Conservation (phyloP, 2,888 invertebrate genomes). For the Drosophila meridionalis region DNA sequence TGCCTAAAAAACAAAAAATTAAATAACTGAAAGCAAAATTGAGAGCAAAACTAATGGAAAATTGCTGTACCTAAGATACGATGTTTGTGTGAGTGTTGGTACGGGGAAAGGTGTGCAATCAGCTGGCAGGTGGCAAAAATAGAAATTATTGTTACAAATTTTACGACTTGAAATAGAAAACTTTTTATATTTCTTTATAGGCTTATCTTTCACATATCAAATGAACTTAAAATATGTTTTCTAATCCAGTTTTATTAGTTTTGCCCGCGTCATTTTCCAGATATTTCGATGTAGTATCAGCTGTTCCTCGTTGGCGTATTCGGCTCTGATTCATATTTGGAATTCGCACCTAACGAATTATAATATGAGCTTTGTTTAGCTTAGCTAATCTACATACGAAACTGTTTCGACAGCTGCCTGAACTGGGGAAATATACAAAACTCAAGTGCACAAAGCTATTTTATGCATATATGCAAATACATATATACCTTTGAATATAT, state of each 20-base stretch:
- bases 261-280: slow-evolving; percentile 15
- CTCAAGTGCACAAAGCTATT: slow-evolving; percentile 20
- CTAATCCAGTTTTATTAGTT: slow-evolving; percentile 1
- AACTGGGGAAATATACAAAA: slow-evolving; percentile 8
- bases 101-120: neutral
- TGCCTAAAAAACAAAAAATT: slow-evolving; percentile 34
- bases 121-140: slow-evolving; percentile 1
- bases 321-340: slow-evolving; percentile 45
- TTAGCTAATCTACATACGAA: slow-evolving; percentile 37
- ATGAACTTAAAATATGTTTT: slow-evolving; percentile 9
- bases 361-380: slow-evolving; percentile 16
- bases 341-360: slow-evolving; percentile 31
- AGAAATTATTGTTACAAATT: neutral
- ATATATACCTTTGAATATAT: neutral
- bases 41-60: slow-evolving; percentile 76
- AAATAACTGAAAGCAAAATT: slow-evolving; percentile 61
- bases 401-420: slow-evolving; percentile 27
- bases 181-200: neutral
- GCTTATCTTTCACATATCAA: neutral
- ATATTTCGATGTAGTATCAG: slow-evolving; percentile 23
- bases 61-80: slow-evolving; percentile 49
- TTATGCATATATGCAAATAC: neutral
- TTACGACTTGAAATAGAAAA: neutral
- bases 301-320: slow-evolving; percentile 35
- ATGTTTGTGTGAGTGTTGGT: slow-evolving; percentile 4